Base-by-base conservation (phyloP, 2,888 invertebrate species). In the Neoitamus cyanurus region DNA sequence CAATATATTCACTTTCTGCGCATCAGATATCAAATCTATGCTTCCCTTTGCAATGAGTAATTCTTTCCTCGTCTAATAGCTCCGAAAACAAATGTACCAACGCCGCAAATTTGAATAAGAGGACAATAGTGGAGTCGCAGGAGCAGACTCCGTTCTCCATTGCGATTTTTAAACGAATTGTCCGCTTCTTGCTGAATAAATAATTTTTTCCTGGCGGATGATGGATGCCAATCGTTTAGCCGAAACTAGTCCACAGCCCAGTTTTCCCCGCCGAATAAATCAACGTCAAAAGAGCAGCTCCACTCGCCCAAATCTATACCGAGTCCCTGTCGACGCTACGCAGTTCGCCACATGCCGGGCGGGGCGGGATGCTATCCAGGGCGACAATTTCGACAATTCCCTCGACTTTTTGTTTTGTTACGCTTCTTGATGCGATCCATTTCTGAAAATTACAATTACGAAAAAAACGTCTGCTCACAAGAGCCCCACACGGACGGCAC, bases 141-240 rank as follows among this genome's bases (percentile, higher is more conserved):
- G 58, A 58, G 25, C 58, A 25, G 9, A 58, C 0, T n/a, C 42
- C 48, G 48, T 48, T 9, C 58, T 25, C 25, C 25, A 9, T 9
- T 58, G 58, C 58, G 20, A 58, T 58, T 58, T 58, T 58, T 58
- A 58, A 58, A 58, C 58, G 20, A 58, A 58, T 58, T 58, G 70
- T 70, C 3, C 70, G 31, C 30, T 30, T 70, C 70, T 70, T 30
- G 28, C n/a, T 70, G 70, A 70, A 70, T 70, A 70, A 70, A 70
- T 70, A 31, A 70, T 5, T 70, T 70, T 70, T 70, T 30, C 30
- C 70, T 31, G n/a, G n/a, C 70, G 30, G 15, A 31, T 70, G 70
- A 70, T 70, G 70, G 70, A 70, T 70, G 11, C 31, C 13, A 25
- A 31, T 70, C 30, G 70, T 20, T 58, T 58, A 58, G 20, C 20